A percentile compares a stretch with the other conserved stretches of the same genome.
phyloP scores from a whole-genome alignment of 1,140 invertebrate genomes.

The Yoshiicerus persimilis region DNA sequence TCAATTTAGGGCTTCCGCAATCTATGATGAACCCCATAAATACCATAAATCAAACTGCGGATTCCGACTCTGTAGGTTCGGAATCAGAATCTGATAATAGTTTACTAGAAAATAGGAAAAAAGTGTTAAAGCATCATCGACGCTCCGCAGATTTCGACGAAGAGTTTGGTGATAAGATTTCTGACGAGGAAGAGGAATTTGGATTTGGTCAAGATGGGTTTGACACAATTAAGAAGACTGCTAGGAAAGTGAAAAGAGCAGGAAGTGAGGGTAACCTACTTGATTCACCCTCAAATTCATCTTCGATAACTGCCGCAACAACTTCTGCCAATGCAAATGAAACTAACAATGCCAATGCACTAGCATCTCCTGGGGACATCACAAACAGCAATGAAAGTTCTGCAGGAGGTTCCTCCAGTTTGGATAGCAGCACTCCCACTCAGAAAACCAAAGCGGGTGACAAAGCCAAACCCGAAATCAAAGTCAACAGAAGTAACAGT shows the following conservation, averaged over 20 bases:
- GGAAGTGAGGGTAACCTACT: conserved; percentile 15
- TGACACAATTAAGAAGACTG: conserved; percentile 48
- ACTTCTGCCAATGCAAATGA: neutral
- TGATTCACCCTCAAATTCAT: neutral
- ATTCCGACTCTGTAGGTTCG: conserved; percentile 42
- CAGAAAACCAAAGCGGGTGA: neutral
- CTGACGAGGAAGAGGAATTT: conserved; percentile 43
- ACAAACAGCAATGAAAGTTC: neutral
- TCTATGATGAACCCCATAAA: conserved; percentile 37
- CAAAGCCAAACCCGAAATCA: conserved; percentile 24
- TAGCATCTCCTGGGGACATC: neutral
- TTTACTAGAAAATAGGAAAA: conserved; percentile 43
- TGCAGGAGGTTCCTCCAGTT: neutral
- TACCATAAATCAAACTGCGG: conserved; percentile 23
- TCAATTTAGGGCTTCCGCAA: conserved; percentile 53
- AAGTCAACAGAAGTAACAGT: conserved; percentile 26
- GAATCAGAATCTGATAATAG: conserved; percentile 43
- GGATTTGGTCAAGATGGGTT: conserved; percentile 46
- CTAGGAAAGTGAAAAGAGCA: conserved; percentile 32
- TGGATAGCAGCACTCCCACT: neutral
- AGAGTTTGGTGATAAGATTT: conserved; percentile 37
- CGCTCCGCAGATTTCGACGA: conserved; percentile 45
- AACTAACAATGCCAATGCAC: neutral
- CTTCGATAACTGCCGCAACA: neutral
- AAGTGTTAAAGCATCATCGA: conserved; percentile 48